These are phyloP conservation scores for Budorcas taxicolor DNA, from an alignment of 2,113 vertebrate genomes.

Conservation along the genomic window DNA sequence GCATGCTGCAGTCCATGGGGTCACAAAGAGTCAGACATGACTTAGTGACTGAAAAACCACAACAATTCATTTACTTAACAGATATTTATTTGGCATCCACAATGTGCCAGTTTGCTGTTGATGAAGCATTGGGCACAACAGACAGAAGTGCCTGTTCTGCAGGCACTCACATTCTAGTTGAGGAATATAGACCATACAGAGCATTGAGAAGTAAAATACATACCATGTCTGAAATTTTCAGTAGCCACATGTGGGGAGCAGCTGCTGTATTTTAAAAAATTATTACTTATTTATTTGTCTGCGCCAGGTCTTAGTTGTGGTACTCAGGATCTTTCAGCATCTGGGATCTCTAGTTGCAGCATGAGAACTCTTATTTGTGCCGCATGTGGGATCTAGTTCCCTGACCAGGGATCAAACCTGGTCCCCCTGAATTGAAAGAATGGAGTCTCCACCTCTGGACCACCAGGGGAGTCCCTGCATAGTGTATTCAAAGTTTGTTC, in stretches of 20 bases:
- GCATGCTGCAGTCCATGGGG: not conserved
- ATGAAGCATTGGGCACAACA: not conserved
- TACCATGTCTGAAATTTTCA: not conserved
- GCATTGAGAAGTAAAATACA: not conserved
- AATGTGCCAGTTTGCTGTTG: not conserved
- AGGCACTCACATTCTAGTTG: not conserved
- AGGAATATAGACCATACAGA: not conserved
- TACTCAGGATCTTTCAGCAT: not conserved
- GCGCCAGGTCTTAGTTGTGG: not conserved
- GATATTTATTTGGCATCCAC: not conserved
- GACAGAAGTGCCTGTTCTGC: not conserved
- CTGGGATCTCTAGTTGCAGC: not conserved
- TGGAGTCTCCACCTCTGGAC: not conserved
- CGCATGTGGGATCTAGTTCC: not conserved
- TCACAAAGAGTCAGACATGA: not conserved
- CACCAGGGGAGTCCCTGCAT: not conserved
- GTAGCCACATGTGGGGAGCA: not conserved
- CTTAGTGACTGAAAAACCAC: not conserved
- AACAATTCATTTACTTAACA: not conserved
- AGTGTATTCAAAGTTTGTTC: not conserved
- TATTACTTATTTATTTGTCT: not conserved
- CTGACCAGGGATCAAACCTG: not conserved
- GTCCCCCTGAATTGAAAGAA: not conserved
- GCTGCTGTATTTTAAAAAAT: not conserved
- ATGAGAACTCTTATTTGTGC: not conserved